Conservation (phyloP, 2,113 vertebrate genomes). For the Probosciger aterrimus region DNA sequence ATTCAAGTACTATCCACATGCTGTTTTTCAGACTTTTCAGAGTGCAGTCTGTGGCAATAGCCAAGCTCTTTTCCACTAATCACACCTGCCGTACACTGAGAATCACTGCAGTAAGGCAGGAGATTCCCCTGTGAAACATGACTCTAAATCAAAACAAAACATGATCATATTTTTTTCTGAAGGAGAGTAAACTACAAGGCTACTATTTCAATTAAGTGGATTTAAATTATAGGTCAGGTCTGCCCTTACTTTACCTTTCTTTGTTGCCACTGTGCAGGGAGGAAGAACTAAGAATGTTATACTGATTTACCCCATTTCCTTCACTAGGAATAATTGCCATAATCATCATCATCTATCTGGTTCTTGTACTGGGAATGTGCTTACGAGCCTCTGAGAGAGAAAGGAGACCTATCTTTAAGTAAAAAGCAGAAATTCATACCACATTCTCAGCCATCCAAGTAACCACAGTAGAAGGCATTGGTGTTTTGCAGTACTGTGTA, state of each 20-base stretch:
- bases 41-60: background rate
- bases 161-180: background rate
- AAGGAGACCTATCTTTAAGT: background rate
- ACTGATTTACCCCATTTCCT: background rate
- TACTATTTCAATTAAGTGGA: background rate
- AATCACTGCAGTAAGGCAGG: background rate
- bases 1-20: background rate
- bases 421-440: background rate
- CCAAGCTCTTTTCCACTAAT: background rate
- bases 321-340: background rate
- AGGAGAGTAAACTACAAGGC: background rate
- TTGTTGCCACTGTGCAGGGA: rapidly evolving
- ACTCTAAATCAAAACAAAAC: background rate
- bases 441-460: background rate
- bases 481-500: background rate
- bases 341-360: background rate
- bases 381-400: background rate
- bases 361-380: background rate
- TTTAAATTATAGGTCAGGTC: background rate
- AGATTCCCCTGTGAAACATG: background rate
- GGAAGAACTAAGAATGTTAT: background rate
- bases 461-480: background rate
- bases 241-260: background rate
- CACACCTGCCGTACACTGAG: background rate
- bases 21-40: background rate